Conservation (phyloP, 2,113 vertebrate genomes). For the Corapipo altera region DNA sequence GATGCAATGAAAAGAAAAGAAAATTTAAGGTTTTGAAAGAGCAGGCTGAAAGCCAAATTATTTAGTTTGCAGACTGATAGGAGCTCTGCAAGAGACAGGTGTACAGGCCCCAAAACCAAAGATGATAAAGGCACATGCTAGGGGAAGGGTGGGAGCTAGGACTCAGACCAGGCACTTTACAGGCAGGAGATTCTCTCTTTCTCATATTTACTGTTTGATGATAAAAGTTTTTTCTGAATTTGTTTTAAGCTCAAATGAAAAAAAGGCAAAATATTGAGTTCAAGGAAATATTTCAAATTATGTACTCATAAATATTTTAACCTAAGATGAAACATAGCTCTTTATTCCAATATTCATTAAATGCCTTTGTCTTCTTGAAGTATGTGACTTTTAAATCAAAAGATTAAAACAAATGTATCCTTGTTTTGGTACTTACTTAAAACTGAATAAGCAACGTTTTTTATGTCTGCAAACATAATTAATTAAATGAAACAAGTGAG, state of each 20-base stretch:
- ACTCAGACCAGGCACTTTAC: neutral
- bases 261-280: constrained; percentile 32
- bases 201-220: constrained; percentile 29
- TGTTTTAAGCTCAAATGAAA: constrained; percentile 52
- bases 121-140: neutral
- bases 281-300: constrained; percentile 54
- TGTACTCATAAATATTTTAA: constrained; percentile 53
- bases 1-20: neutral
- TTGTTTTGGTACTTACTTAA: constrained; percentile 56
- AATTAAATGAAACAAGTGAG: constrained; percentile 62
- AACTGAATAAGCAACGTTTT: constrained; percentile 53
- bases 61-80: neutral
- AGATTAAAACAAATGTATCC: constrained; percentile 52
- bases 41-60: neutral
- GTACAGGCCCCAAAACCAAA: neutral
- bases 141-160: neutral
- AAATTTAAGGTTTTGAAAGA: constrained; percentile 8
- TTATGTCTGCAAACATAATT: constrained; percentile 62
- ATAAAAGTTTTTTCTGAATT: constrained; percentile 35
- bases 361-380: constrained; percentile 52
- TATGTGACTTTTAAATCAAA: constrained; percentile 58
- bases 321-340: constrained; percentile 23
- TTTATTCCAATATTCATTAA: constrained; percentile 28
- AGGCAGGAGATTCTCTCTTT: neutral
- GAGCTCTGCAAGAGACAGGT: neutral